Evolutionary conservation across 2,113 vertebrate species (phyloP).

Genomic region (Zosterops japonicus): DNA sequence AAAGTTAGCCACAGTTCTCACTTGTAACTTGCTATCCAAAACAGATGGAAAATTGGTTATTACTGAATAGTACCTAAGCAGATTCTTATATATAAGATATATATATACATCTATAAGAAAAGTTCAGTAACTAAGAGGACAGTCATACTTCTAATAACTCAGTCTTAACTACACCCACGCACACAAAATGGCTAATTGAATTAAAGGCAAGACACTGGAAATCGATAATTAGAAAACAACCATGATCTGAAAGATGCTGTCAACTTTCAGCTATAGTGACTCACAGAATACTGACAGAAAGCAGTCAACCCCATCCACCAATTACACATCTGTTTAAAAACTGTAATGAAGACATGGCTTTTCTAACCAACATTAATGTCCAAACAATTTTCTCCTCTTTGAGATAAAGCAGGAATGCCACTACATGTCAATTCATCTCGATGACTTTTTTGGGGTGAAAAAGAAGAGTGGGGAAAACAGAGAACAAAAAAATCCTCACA

Average conservation of each 20-base stretch:
- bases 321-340: slow-evolving; percentile 19
- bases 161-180: background rate
- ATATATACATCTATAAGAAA: background rate
- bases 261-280: slow-evolving; percentile 1
- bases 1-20: background rate
- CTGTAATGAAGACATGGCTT: background rate
- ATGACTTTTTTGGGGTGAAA: background rate
- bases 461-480: background rate
- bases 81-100: background rate
- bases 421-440: background rate
- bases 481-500: background rate
- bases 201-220: background rate
- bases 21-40: background rate
- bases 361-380: background rate
- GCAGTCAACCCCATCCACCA: slow-evolving; percentile 13
- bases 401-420: background rate
- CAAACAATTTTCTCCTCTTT: background rate
- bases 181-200: background rate
- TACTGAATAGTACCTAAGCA: background rate
- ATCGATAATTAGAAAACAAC: slow-evolving; percentile 22
- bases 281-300: slow-evolving; percentile 46
- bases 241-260: background rate
- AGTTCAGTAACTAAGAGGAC: background rate
- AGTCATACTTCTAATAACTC: background rate
- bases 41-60: background rate